Conservation (phyloP, 2,888 invertebrate genomes). For the Thyatira batis region DNA sequence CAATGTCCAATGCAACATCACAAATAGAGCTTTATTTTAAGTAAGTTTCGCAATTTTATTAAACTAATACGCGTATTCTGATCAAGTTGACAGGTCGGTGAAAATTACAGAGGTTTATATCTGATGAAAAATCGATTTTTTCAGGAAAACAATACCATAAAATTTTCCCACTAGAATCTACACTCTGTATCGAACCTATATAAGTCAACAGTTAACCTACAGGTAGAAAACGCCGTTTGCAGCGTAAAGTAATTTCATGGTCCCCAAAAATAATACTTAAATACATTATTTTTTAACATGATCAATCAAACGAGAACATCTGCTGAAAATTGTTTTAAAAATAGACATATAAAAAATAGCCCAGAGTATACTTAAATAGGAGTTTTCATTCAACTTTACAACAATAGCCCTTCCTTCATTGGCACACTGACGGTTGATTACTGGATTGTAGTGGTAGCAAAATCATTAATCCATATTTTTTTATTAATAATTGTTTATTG, state of each 20-base stretch:
- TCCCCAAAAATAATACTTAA: constrained; percentile 57
- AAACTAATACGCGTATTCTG: too few relatives aligned
- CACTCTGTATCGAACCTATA: background rate
- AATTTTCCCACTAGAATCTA: background rate
- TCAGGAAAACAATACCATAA: too few relatives aligned
- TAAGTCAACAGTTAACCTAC: background rate
- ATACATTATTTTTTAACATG: constrained; percentile 59
- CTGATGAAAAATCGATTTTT: too few relatives aligned
- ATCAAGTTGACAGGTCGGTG: too few relatives aligned
- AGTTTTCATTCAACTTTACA: constrained; percentile 79
- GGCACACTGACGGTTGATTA: constrained; percentile 80
- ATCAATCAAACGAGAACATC: constrained; percentile 74
- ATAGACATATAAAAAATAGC: constrained; percentile 52
- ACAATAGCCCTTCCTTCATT: constrained; percentile 81
- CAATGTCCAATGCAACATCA: too few relatives aligned
- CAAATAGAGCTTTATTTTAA: too few relatives aligned
- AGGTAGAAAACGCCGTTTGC: constrained; percentile 4
- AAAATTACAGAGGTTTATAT: too few relatives aligned
- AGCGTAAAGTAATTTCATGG: constrained; percentile 71
- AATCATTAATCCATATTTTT: constrained; percentile 11
- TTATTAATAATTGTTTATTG: background rate
- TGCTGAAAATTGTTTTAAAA: constrained; percentile 79
- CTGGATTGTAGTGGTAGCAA: constrained; percentile 59
- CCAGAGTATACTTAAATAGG: constrained; percentile 76
- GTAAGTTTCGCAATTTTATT: too few relatives aligned